Conservation (phyloP, 2,113 vertebrate genomes). For the Pelmatolapia mariae region DNA sequence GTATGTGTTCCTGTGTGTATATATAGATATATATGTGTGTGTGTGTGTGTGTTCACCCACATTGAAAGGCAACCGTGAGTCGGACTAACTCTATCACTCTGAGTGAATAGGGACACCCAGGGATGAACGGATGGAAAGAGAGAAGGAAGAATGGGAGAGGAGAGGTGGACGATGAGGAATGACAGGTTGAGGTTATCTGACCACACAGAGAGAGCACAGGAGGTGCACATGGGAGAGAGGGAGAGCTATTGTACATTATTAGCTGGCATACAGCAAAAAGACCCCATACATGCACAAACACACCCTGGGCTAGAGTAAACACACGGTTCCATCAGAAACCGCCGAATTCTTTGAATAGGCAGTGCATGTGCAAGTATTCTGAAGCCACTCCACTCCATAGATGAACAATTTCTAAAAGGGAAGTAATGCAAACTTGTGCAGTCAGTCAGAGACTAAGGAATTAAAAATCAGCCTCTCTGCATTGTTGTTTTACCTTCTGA, state of each 20-base stretch:
- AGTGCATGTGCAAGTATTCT: neutral
- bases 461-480: neutral
- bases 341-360: neutral
- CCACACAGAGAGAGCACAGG: neutral
- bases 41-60: constrained; percentile 5
- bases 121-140: constrained; percentile 34
- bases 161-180: constrained; percentile 34
- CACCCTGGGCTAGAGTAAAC: neutral
- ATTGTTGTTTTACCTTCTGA: neutral
- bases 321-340: neutral
- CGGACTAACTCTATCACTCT: constrained; percentile 52
- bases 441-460: neutral
- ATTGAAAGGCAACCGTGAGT: constrained; percentile 49
- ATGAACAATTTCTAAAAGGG: neutral
- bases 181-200: constrained; percentile 62
- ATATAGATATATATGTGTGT: neutral
- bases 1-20: neutral
- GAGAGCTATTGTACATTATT: constrained; percentile 43
- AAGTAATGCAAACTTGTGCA: neutral
- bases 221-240: neutral
- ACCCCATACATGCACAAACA: constrained; percentile 11
- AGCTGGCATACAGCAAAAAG: constrained; percentile 24
- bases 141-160: constrained; percentile 43
- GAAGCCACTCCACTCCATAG: neutral
- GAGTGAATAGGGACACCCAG: constrained; percentile 55